Percentiles rank a stretch among this genome's conserved stretches.
Conservation (phyloP, 2,113 vertebrate genomes). For the Oryzias woworae region DNA sequence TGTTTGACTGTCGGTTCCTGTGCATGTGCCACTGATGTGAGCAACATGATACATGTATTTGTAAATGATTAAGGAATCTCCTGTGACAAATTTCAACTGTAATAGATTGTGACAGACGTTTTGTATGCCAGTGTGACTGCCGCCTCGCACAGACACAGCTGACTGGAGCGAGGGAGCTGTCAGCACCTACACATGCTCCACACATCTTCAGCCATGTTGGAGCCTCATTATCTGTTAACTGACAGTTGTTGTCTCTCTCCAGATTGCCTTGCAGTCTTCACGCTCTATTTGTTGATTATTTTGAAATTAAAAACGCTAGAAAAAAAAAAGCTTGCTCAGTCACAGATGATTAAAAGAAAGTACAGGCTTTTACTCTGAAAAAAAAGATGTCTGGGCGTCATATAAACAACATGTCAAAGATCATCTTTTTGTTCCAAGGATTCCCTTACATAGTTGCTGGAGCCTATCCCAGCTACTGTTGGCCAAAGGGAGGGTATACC, state of each 20-base stretch:
- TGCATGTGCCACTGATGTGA: background rate
- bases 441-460: too few species aligned
- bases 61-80: conserved; percentile 21
- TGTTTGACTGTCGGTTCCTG: background rate
- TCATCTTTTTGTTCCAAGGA: too few species aligned
- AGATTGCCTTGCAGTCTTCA: conserved; percentile 24
- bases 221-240: conserved; percentile 24
- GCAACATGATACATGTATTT: conserved; percentile 15
- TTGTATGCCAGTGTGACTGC: conserved; percentile 44
- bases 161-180: conserved; percentile 24
- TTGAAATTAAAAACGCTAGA: background rate
- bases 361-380: too few species aligned
- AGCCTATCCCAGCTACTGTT: too few species aligned
- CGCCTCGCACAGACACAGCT: conserved; percentile 24
- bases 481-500: too few species aligned
- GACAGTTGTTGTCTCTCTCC: conserved; percentile 25
- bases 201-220: conserved; percentile 23
- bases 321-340: background rate
- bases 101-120: conserved; percentile 55
- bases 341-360: background rate
- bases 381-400: too few species aligned
- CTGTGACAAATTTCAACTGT: conserved; percentile 38
- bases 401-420: too few species aligned
- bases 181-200: conserved; percentile 40
- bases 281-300: conserved; percentile 16